phyloP scores from a whole-genome alignment of 2,797 vertebrate species.

The Poeciliopsis infans region DNA sequence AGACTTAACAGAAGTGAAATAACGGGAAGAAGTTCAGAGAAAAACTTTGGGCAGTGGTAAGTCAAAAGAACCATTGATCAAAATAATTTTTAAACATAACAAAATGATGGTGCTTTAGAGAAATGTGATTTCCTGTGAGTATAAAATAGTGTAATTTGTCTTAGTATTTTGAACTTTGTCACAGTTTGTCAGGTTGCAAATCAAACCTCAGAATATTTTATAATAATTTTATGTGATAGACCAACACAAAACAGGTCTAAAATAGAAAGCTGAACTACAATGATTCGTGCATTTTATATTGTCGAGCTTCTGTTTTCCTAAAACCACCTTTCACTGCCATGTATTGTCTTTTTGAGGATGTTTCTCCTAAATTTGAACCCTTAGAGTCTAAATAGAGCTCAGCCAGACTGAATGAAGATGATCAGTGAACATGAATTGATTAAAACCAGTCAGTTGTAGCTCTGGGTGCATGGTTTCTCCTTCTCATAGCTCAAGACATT shows the following conservation, averaged over 20 bases:
- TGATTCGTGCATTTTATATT: not conserved
- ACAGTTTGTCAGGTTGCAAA: not conserved
- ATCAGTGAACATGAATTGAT: not conserved
- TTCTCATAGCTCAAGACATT: not conserved
- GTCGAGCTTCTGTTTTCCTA: not conserved
- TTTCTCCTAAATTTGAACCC: not conserved
- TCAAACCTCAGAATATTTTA: not conserved
- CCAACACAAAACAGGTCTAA: not conserved
- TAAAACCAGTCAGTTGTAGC: not conserved
- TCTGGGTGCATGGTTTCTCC: not conserved
- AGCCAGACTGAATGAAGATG: not conserved
- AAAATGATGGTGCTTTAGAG: not conserved
- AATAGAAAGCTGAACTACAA: not conserved
- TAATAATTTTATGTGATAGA: not conserved
- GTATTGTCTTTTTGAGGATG: not conserved
- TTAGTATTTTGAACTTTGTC: not conserved
- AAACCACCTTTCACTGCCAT: not conserved
- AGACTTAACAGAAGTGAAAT: not conserved
- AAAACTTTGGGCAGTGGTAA: not conserved
- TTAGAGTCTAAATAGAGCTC: not conserved
- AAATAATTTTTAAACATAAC: not conserved
- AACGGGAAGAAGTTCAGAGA: not conserved
- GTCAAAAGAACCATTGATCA: not conserved
- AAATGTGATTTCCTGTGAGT: not conserved
- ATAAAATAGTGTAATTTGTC: not conserved